Conservation (phyloP, 2,113 vertebrate species). For the Vulpes vulpes region DNA sequence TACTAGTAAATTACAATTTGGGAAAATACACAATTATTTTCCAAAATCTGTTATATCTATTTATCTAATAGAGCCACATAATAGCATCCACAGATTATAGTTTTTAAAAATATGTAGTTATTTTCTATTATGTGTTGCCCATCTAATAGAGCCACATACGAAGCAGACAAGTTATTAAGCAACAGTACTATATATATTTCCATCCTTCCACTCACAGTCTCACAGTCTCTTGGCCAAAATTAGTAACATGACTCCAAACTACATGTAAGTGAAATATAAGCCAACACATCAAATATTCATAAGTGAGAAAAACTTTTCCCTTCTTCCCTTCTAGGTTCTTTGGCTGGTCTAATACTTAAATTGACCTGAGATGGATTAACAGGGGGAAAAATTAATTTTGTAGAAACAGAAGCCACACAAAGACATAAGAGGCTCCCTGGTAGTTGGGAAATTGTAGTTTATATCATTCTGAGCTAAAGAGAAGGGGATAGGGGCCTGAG, state of each 20-base stretch:
- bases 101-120: not conserved
- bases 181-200: not conserved
- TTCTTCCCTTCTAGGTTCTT: not conserved
- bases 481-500: not conserved
- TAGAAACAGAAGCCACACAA: not conserved
- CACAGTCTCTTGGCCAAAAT: not conserved
- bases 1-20: not conserved
- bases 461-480: not conserved
- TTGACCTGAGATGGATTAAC: not conserved
- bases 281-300: not conserved
- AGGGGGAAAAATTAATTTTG: not conserved
- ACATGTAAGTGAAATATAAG: not conserved
- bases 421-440: not conserved
- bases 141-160: not conserved
- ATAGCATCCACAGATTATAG: not conserved
- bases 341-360: not conserved
- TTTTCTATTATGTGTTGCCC: not conserved
- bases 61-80: not conserved
- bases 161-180: not conserved
- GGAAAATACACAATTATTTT: not conserved
- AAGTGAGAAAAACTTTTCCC: not conserved
- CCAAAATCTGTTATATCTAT: not conserved
- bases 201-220: not conserved
- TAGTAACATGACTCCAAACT: not conserved
- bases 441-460: not conserved